Evolutionary conservation across 2,797 vertebrate species (phyloP).

Genomic region (Gallinago solitaria): DNA sequence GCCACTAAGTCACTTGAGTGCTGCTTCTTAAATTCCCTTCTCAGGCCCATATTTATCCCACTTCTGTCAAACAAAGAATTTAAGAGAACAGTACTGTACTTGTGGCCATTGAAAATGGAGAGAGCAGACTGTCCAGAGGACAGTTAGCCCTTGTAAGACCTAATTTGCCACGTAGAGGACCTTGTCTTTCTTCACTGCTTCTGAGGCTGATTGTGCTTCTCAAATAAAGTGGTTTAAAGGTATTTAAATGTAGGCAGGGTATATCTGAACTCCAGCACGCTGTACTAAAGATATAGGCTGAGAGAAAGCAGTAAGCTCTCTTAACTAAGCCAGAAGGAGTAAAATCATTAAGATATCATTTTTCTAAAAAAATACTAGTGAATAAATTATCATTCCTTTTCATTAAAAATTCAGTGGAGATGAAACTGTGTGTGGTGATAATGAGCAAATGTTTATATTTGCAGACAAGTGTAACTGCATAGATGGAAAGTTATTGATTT

Average conservation of each 20-base stretch:
- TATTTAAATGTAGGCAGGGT: not conserved
- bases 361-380: conserved; percentile 25
- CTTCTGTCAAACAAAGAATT: not conserved
- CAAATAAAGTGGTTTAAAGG: not conserved
- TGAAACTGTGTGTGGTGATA: conserved; percentile 74
- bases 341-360: conserved; percentile 53
- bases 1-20: not conserved
- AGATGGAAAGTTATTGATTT: conserved; percentile 71
- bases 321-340: conserved; percentile 18
- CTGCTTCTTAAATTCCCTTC: not conserved
- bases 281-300: not conserved
- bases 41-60: not conserved
- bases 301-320: not conserved
- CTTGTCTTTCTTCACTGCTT: not conserved
- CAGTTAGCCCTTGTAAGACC: not conserved
- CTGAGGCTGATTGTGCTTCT: not conserved
- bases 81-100: not conserved
- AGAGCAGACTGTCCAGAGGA: not conserved
- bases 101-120: not conserved
- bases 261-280: not conserved
- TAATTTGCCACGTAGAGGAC: not conserved
- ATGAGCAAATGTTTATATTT: conserved; percentile 79
- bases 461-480: conserved; percentile 65
- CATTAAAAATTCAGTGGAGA: conserved; percentile 79
- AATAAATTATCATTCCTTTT: conserved; percentile 71